These are phyloP conservation scores for Pelecanus crispus DNA, from an alignment of 2,113 vertebrate genomes.

Conservation along the genomic window DNA sequence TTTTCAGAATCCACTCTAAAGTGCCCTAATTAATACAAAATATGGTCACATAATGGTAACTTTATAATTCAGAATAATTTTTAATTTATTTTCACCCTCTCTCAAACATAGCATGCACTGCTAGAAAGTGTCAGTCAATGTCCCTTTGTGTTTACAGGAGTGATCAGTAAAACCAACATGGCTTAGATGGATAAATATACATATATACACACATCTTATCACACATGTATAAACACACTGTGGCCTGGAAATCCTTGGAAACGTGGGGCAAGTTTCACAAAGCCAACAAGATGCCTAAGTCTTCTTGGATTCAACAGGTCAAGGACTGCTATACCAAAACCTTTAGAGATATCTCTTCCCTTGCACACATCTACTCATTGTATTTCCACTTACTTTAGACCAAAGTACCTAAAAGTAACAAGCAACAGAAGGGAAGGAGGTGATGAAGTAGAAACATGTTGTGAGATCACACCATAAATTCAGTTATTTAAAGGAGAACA, in stretches of 20 bases:
- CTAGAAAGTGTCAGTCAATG: background rate
- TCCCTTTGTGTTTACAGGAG: background rate
- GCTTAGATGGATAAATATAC: background rate
- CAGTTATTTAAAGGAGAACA: background rate
- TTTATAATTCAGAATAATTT: background rate
- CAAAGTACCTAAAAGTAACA: background rate
- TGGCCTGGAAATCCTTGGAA: background rate
- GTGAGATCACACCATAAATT: background rate
- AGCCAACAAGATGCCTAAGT: background rate
- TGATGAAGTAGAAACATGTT: background rate
- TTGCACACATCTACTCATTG: background rate
- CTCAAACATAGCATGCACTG: background rate
- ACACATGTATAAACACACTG: background rate
- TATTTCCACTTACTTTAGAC: background rate
- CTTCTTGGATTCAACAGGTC: background rate
- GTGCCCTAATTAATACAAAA: background rate
- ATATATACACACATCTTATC: background rate
- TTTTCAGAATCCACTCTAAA: background rate
- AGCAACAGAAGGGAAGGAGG: background rate
- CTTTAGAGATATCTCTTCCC: background rate
- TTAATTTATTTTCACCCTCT: background rate
- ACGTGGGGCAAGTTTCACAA: background rate
- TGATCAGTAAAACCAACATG: background rate
- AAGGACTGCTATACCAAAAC: background rate
- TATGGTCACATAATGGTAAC: background rate